Conservation (phyloP, 2,797 vertebrate species). For the Squalus acanthias region DNA sequence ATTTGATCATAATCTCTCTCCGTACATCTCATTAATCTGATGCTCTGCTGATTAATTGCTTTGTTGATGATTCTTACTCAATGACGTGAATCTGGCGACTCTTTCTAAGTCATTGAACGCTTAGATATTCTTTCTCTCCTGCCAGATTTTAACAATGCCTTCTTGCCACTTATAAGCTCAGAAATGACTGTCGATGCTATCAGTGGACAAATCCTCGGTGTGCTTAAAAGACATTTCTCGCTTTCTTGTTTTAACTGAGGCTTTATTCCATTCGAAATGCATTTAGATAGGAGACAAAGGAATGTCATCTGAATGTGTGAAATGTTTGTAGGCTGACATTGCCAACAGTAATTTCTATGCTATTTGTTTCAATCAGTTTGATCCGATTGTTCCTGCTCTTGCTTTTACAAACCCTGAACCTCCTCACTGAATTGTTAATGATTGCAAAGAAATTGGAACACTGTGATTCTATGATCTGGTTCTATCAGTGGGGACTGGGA, state of each 20-base stretch:
- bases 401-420: neutral
- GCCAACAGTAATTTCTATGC: neutral
- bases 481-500: too few species aligned
- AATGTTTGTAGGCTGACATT: neutral
- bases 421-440: neutral
- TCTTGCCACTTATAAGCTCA: neutral
- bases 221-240: neutral
- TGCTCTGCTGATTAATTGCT: neutral
- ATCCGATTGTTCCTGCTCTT: neutral
- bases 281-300: neutral
- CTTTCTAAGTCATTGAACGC: neutral
- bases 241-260: neutral
- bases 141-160: neutral
- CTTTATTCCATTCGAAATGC: neutral
- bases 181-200: neutral
- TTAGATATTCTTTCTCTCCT: neutral
- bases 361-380: neutral
- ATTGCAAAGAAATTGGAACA: neutral
- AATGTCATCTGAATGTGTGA: neutral
- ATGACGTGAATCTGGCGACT: neutral
- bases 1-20: constrained; percentile 1
- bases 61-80: neutral
- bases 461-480: too few species aligned
- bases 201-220: neutral
- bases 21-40: neutral